A percentile compares a stretch with the other conserved stretches of the same genome.
phyloP scores from a whole-genome alignment of 2,888 invertebrate genomes.

The Eupelmus urozonus region DNA sequence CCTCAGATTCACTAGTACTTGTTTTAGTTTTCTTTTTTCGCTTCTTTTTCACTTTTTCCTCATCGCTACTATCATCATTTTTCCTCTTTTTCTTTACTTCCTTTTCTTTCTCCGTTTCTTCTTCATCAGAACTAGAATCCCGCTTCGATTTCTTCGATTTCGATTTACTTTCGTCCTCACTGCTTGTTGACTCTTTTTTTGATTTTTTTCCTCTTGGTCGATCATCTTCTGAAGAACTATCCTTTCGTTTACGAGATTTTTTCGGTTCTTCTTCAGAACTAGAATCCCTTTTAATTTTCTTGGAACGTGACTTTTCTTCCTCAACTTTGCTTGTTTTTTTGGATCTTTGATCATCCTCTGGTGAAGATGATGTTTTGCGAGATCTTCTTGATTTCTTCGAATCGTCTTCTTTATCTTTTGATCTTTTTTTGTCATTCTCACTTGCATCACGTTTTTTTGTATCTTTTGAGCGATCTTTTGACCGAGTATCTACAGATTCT shows the following conservation, averaged over 20 bases:
- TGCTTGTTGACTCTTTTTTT: constrained; percentile 73
- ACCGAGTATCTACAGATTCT: constrained; percentile 75
- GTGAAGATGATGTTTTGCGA: constrained; percentile 72
- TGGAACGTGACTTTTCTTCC: constrained; percentile 76
- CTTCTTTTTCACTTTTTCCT: constrained; percentile 79
- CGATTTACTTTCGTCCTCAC: constrained; percentile 72
- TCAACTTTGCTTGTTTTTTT: constrained; percentile 69
- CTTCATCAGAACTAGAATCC: constrained; percentile 80
- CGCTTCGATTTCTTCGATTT: constrained; percentile 70
- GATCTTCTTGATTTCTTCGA: constrained; percentile 69
- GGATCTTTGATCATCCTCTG: constrained; percentile 71
- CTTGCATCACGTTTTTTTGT: constrained; percentile 73
- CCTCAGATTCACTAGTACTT: constrained; percentile 76
- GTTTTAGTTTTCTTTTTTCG: constrained; percentile 77
- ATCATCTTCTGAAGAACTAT: constrained; percentile 81
- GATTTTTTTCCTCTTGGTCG: constrained; percentile 79
- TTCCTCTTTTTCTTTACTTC: constrained; percentile 83
- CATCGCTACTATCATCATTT: constrained; percentile 80
- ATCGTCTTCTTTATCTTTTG: constrained; percentile 76
- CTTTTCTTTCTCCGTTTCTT: constrained; percentile 82
- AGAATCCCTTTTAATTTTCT: constrained; percentile 78
- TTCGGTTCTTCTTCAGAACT: constrained; percentile 82
- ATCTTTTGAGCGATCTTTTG: constrained; percentile 76
- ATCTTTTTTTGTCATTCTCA: constrained; percentile 77
- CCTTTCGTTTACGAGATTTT: constrained; percentile 81